Evolutionary conservation across 2,113 vertebrate genomes (phyloP).

Genomic region (Uria aalge): DNA sequence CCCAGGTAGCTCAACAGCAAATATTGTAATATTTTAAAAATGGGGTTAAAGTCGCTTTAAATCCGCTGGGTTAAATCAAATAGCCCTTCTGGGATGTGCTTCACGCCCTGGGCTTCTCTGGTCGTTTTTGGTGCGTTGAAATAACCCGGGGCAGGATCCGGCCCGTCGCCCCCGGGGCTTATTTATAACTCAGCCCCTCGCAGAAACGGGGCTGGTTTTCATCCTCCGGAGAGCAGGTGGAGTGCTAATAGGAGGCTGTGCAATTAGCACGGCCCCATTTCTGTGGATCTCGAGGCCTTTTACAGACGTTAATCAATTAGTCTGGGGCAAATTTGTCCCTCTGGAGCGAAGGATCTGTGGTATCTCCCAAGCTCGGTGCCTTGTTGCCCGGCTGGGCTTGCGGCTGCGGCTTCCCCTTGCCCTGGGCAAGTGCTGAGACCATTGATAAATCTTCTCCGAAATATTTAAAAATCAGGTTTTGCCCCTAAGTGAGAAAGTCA

Average conservation of each 20-base stretch:
- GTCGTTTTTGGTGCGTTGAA: rapidly evolving
- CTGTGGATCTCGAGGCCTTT: background rate
- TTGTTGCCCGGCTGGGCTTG: background rate
- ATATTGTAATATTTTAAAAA: background rate
- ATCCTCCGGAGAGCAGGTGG: background rate
- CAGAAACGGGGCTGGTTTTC: background rate
- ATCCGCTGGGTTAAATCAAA: background rate
- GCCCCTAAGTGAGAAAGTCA: background rate
- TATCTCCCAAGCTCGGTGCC: rapidly evolving
- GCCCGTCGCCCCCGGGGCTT: background rate
- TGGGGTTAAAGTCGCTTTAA: background rate
- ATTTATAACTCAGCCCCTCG: background rate
- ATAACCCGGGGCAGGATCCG: background rate
- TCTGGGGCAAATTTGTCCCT: background rate
- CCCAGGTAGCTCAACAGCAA: background rate
- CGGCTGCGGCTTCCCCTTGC: background rate
- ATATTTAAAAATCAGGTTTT: background rate
- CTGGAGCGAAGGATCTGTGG: rapidly evolving
- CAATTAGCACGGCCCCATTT: background rate
- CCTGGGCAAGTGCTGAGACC: background rate
- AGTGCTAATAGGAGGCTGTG: background rate
- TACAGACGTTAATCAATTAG: background rate
- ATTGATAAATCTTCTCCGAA: rapidly evolving
- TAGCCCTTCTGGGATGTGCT: background rate
- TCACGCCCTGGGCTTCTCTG: background rate